Conservation (phyloP, 2,113 vertebrate species). For the Erythrolamprus reginae region DNA sequence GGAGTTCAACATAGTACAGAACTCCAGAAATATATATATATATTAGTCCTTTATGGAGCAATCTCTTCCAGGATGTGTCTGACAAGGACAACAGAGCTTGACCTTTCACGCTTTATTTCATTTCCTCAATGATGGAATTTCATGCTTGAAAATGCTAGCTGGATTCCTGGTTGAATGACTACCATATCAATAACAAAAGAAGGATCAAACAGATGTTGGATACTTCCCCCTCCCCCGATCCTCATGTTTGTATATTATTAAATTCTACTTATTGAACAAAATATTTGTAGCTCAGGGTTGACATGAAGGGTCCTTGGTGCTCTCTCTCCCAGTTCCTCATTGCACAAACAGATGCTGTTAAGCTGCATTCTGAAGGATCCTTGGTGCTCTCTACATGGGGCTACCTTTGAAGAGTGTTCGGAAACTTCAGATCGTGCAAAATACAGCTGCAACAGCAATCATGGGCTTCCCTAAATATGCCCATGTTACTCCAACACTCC, state of each 20-base stretch:
- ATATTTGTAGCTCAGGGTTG: too few relatives aligned
- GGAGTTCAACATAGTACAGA: constrained; percentile 10
- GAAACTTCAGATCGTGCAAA: too few relatives aligned
- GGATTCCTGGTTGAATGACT: background rate
- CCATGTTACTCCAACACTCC: too few relatives aligned
- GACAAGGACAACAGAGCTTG: constrained; percentile 14
- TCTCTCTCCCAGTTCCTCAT: too few relatives aligned
- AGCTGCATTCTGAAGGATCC: too few relatives aligned
- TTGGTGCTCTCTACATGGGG: too few relatives aligned
- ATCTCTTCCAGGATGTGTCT: constrained; percentile 30
- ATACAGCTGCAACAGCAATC: too few relatives aligned
- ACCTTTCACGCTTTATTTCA: constrained; percentile 21
- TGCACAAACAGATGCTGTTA: too few relatives aligned
- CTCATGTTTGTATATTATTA: background rate
- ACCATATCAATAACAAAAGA: background rate
- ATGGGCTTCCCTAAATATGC: too few relatives aligned
- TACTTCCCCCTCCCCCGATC: background rate
- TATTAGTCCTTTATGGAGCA: constrained; percentile 12
- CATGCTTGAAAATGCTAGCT: constrained; percentile 10
- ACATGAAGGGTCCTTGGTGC: too few relatives aligned
- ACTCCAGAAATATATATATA: background rate
- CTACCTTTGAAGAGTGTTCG: too few relatives aligned
- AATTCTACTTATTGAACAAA: constrained; percentile 4
- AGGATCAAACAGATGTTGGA: background rate
- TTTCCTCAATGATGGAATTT: constrained; percentile 10